Conservation (phyloP, 2,113 vertebrate species). For the Neogale vison region DNA sequence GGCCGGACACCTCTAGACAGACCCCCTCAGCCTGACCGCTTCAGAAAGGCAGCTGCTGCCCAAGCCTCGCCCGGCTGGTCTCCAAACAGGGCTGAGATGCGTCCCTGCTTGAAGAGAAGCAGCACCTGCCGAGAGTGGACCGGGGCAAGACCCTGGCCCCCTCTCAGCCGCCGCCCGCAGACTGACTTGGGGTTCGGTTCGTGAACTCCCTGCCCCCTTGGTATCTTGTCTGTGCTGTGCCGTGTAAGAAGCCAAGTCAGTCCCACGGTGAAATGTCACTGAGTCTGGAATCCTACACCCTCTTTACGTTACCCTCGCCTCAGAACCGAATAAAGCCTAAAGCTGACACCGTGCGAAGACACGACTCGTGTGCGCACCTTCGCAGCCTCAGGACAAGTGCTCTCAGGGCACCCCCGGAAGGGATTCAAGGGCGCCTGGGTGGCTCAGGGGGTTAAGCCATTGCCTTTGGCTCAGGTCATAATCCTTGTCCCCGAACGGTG, state of each 20-base stretch:
- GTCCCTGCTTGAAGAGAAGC: not conserved
- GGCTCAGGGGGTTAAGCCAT: no score
- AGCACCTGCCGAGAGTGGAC: not conserved
- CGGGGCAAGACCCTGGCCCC: accelerated
- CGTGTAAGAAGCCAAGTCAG: not conserved
- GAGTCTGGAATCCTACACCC: not conserved
- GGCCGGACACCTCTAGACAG: not conserved
- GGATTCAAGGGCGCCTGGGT: no score
- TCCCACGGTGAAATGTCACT: not conserved
- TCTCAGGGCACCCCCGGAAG: no score
- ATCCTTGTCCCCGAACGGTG: not conserved
- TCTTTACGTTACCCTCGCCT: not conserved
- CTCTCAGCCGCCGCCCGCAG: not conserved
- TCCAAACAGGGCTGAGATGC: not conserved
- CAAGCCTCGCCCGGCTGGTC: not conserved
- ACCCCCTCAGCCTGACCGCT: no score
- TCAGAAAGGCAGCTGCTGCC: not conserved
- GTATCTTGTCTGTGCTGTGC: not conserved
- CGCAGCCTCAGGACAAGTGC: no score
- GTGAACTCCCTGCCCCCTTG: not conserved
- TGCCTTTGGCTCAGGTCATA: no score
- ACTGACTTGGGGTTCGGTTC: accelerated
- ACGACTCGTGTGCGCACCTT: no score
- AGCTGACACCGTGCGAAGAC: no score
- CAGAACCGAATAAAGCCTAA: no score